These are phyloP conservation scores for Todiramphus saurophagus DNA, from an alignment of 2,113 vertebrate genomes.

Conservation along the genomic window DNA sequence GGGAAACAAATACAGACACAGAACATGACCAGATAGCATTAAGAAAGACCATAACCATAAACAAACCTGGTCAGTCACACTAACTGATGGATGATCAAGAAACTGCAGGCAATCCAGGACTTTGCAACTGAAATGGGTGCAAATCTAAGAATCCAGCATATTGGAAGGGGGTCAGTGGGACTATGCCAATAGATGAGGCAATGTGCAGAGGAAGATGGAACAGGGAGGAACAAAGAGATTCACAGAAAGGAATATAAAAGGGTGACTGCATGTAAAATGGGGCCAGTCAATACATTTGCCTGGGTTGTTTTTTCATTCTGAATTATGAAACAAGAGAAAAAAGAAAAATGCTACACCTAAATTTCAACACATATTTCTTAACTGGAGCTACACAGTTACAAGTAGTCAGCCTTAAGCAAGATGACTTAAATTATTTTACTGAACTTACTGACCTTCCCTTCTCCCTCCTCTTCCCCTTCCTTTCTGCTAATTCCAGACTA, in stretches of 20 bases:
- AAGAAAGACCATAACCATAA: background rate
- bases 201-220: background rate
- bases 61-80: background rate
- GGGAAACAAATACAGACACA: background rate
- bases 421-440: background rate
- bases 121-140: background rate
- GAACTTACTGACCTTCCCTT: background rate
- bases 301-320: background rate
- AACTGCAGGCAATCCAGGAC: background rate
- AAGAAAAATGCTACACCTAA: background rate
- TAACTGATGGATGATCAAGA: background rate
- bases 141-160: background rate
- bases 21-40: background rate
- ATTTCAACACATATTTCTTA: background rate
- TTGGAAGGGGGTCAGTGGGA: background rate
- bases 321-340: background rate
- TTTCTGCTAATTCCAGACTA: background rate
- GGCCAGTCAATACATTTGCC: background rate
- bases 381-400: background rate
- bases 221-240: background rate
- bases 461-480: background rate
- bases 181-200: background rate
- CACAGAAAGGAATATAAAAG: background rate
- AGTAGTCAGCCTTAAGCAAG: background rate
- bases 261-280: fast-evolving